phyloP scores from a whole-genome alignment of 2,888 invertebrate species.

The Nephrocerus scutellatus region DNA sequence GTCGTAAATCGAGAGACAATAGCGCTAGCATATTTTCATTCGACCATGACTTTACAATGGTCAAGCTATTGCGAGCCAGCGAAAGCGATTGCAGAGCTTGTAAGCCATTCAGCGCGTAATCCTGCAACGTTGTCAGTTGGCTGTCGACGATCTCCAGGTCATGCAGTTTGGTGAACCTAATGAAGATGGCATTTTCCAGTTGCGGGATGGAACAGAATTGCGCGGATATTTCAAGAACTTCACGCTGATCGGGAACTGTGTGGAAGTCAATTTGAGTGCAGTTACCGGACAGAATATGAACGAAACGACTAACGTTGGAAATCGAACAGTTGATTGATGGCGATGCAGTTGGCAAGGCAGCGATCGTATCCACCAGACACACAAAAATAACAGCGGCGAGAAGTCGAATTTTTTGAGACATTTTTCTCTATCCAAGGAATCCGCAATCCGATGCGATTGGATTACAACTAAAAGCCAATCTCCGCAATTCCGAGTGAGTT shows the following conservation, averaged over 20 bases:
- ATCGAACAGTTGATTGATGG: no score
- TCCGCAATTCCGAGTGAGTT: no score
- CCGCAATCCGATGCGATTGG: no score
- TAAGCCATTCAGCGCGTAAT: constrained; percentile 39
- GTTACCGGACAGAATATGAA: no score
- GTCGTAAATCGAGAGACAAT: constrained; percentile 35
- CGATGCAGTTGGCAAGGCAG: no score
- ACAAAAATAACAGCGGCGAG: no score
- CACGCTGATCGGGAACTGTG: constrained; percentile 17
- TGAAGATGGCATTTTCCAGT: constrained; percentile 38
- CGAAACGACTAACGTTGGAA: no score
- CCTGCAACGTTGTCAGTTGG: constrained; percentile 29
- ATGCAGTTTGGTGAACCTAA: constrained; percentile 29
- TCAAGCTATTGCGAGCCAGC: constrained; percentile 39
- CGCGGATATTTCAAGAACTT: constrained; percentile 16
- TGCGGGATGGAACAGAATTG: constrained; percentile 31
- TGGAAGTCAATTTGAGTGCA: constrained; percentile 1
- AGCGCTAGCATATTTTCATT: constrained; percentile 34
- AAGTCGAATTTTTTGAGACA: no score
- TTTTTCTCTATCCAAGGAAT: no score
- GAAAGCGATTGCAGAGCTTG: constrained; percentile 32
- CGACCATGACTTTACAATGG: constrained; percentile 38
- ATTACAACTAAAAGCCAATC: no score
- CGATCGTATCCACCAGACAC: no score
- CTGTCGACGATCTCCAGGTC: constrained; percentile 36